These are phyloP conservation scores for Proctacanthus coquilletti DNA, from an alignment of 1,140 invertebrate genomes.

Conservation along the genomic window DNA sequence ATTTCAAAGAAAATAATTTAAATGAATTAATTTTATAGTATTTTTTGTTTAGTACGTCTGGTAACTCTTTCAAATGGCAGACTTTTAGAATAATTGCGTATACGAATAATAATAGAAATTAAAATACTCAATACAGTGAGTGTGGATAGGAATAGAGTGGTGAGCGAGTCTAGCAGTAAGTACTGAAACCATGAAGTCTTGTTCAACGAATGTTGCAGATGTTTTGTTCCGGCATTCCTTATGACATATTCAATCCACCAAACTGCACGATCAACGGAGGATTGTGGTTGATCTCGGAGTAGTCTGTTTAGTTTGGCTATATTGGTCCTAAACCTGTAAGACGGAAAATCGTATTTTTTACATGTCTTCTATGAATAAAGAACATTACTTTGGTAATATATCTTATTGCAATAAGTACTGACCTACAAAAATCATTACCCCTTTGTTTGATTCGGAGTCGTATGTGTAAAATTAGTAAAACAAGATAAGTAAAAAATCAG, in stretches of 20 bases:
- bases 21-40: not conserved
- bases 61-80: conserved; percentile 4
- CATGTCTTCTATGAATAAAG: not conserved
- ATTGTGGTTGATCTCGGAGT: conserved; percentile 22
- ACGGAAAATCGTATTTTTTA: no score
- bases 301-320: conserved; percentile 4
- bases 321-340: conserved; percentile 3
- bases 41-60: not conserved
- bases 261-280: conserved; percentile 28
- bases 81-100: conserved; percentile 4
- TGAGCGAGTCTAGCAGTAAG: conserved; percentile 32
- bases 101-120: not conserved
- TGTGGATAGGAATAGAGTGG: not conserved
- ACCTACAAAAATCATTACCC: not conserved
- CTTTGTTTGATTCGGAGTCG: conserved; percentile 1
- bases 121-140: not conserved
- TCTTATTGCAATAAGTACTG: not conserved
- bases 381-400: not conserved
- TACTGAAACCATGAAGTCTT: conserved; percentile 31
- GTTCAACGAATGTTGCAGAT: conserved; percentile 20
- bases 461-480: no score
- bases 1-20: not conserved
- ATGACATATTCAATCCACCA: conserved; percentile 37
- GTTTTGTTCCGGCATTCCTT: conserved; percentile 27
- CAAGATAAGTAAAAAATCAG: no score